phyloP scores from a whole-genome alignment of 1,140 invertebrate species.

The Riptortus pedestris region DNA sequence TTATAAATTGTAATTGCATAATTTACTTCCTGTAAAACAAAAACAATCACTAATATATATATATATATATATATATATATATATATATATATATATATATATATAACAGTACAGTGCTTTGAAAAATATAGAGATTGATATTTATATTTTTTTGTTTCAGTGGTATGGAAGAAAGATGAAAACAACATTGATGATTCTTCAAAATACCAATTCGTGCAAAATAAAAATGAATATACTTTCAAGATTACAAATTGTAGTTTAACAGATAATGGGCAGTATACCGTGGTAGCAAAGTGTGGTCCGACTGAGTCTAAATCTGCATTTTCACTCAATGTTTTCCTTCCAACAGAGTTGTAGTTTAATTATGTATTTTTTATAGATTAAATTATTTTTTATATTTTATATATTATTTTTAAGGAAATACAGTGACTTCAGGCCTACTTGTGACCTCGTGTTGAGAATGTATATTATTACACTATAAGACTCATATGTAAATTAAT shows the following conservation, averaged over 20 bases:
- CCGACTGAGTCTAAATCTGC: conserved; percentile 70
- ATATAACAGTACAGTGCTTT: too few relatives aligned
- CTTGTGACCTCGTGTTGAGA: conserved; percentile 18
- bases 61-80: too few relatives aligned
- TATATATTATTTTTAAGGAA: conserved; percentile 2
- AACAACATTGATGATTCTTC: conserved; percentile 61
- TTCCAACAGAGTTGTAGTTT: conserved; percentile 9
- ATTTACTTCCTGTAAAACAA: too few relatives aligned
- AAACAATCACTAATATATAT: too few relatives aligned
- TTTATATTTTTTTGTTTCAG: conserved; percentile 36
- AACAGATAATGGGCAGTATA: conserved; percentile 82
- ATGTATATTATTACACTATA: conserved; percentile 20
- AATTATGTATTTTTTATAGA: conserved; percentile 2
- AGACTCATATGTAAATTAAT: neutral
- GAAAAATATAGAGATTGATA: too few relatives aligned
- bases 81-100: too few relatives aligned
- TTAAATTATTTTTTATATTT: conserved; percentile 15
- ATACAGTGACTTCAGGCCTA: conserved; percentile 22
- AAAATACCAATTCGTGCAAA: conserved; percentile 70
- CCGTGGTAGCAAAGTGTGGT: conserved; percentile 72
- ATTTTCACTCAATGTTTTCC: conserved; percentile 71
- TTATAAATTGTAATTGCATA: too few relatives aligned
- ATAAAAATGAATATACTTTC: conserved; percentile 62
- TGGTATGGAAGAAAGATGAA: conserved; percentile 80
- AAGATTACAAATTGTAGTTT: conserved; percentile 60